These are phyloP conservation scores for Lumbricus terrestris DNA, from an alignment of 2,888 invertebrate genomes.

Conservation along the genomic window DNA sequence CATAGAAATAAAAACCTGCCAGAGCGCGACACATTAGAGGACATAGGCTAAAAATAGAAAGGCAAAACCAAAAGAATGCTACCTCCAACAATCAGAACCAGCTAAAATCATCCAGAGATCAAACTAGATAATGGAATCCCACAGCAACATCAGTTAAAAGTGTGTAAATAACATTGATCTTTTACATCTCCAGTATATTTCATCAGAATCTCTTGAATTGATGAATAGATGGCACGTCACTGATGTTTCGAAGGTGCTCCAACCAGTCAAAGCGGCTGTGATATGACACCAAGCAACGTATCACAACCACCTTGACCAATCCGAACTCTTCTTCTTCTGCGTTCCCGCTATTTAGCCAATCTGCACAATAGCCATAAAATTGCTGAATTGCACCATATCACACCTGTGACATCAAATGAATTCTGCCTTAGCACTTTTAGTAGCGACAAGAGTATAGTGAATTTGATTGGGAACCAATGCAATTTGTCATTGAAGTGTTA, in stretches of 20 bases:
- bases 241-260: background rate
- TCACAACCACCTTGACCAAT: conserved; percentile 11
- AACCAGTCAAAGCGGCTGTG: conserved; percentile 19
- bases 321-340: background rate
- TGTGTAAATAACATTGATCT: background rate
- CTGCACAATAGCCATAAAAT: background rate
- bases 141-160: background rate
- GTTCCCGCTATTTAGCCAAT: background rate
- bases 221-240: background rate
- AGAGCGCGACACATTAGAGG: background rate
- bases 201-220: background rate
- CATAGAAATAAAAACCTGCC: background rate
- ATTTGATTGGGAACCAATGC: too few relatives aligned
- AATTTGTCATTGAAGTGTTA: too few relatives aligned
- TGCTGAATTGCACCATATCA: background rate
- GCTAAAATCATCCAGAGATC: too few relatives aligned
- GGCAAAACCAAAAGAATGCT: background rate
- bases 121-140: too few relatives aligned
- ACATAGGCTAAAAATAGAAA: background rate
- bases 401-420: too few relatives aligned
- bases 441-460: too few relatives aligned
- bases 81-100: background rate
- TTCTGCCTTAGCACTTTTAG: too few relatives aligned
- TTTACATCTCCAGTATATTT: background rate
- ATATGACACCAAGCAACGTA: background rate